A percentile compares a stretch with the other conserved stretches of the same genome.
Evolutionary conservation across 2,888 invertebrate species (phyloP).

Genomic region (Drosophila siamana): DNA sequence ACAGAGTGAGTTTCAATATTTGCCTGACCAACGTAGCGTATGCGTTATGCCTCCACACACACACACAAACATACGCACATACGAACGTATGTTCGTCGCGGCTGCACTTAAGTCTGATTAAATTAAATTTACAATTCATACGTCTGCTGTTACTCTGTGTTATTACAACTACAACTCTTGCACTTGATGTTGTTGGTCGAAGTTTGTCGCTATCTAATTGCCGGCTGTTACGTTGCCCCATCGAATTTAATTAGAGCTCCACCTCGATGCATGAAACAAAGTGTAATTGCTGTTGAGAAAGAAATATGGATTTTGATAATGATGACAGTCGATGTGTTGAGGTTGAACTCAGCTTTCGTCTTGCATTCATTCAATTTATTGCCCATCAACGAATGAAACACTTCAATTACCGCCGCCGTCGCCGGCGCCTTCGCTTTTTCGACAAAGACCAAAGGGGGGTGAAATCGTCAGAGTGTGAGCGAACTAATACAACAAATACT

Average conservation of each 20-base stretch:
- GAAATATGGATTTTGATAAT: neutral
- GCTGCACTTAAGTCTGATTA: constrained; percentile 72
- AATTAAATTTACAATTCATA: constrained; percentile 76
- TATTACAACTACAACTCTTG: constrained; percentile 21
- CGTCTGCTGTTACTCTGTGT: constrained; percentile 24
- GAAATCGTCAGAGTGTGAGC: constrained; percentile 27
- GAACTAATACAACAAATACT: constrained; percentile 50
- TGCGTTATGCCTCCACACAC: constrained; percentile 42
- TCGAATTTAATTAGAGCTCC: constrained; percentile 15
- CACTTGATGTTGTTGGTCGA: constrained; percentile 3
- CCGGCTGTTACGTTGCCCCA: neutral
- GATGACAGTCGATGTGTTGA: constrained; percentile 1
- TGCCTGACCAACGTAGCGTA: constrained; percentile 53
- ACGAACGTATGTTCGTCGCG: constrained; percentile 17
- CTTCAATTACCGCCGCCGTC: constrained; percentile 53
- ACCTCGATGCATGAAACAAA: neutral
- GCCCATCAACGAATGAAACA: constrained; percentile 20
- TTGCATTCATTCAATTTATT: constrained; percentile 20
- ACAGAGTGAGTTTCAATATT: constrained; percentile 49
- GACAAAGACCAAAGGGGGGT: constrained; percentile 41
- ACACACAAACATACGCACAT: constrained; percentile 12
- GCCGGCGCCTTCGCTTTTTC: constrained; percentile 8
- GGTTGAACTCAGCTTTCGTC: neutral
- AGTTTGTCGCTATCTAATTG: constrained; percentile 9
- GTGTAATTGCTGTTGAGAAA: neutral